Evolutionary conservation across 2,888 invertebrate genomes (phyloP), one percentile per base, ranked within the genome.

Genomic region (Pyrrhia umbra): DNA sequence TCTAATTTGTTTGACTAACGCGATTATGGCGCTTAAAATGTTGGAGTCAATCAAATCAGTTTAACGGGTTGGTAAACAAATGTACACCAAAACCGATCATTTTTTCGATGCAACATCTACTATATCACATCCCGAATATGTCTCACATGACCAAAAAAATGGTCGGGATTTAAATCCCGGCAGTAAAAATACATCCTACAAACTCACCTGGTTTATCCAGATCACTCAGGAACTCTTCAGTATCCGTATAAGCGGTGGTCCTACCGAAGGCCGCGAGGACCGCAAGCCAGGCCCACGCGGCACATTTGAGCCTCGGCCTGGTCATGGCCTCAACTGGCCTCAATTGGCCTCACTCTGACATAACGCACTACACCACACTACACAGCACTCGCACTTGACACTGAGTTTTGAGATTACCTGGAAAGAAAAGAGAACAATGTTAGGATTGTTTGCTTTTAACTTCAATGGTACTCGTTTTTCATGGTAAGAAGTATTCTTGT

Each of bases 121-220:
- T n/a, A n/a, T n/a, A n/a, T n/a, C n/a, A n/a, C n/a, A n/a, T n/a
- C n/a, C n/a, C n/a, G n/a, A n/a, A n/a, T n/a, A n/a, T n/a, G n/a
- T n/a, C n/a, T n/a, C n/a, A n/a, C n/a, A n/a, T n/a, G n/a, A n/a
- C n/a, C n/a, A n/a, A n/a, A n/a, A n/a, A n/a, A n/a, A n/a, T n/a
- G n/a, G n/a, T n/a, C n/a, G n/a, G n/a, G n/a, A n/a, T n/a, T n/a
- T n/a, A n/a, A n/a, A n/a, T n/a, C n/a, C n/a, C n/a, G n/a, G n/a
- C 8, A 21, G 2, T 13, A 9, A 21, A 21, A 3, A 13, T 30
- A 10, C 2, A 42, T 5, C 25, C 0, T 6, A 40, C 1, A 6
- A 49, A 51, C 90, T 91, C 77, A 96, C 96, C 96, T 95, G 96
- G 96, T 83, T 95, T 95, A 90, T 96, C 96, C 75, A 96, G 90